Conservation (phyloP, 1,140 invertebrate genomes). For the Triops cancriformis region DNA sequence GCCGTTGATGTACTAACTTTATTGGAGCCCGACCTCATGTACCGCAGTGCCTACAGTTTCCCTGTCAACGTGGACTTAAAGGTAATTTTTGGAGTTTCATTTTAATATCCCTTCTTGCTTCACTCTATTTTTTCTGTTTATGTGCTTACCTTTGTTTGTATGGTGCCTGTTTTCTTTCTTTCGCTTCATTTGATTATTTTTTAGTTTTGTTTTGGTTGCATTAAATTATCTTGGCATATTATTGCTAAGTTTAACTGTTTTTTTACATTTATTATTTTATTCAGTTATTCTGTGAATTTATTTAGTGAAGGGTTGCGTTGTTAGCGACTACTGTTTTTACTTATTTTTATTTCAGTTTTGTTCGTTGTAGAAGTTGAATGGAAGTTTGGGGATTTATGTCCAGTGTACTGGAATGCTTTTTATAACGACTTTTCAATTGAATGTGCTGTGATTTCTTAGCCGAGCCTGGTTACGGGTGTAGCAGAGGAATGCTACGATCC, state of each 20-base stretch:
- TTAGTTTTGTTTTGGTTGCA: background rate
- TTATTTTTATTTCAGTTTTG: background rate
- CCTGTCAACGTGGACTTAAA: slow-evolving; percentile 40
- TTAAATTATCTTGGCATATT: too few relatives aligned
- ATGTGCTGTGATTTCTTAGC: background rate
- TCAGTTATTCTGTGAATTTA: background rate
- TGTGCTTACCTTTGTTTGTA: background rate
- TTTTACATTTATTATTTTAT: background rate
- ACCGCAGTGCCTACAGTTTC: slow-evolving; percentile 59
- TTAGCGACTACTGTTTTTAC: background rate
- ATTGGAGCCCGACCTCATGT: slow-evolving; percentile 52
- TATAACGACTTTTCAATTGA: background rate
- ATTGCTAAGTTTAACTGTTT: too few relatives aligned
- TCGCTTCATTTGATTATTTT: background rate
- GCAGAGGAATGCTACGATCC: slow-evolving; percentile 53
- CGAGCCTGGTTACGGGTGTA: slow-evolving; percentile 16
- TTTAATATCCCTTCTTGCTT: background rate
- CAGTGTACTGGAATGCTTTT: background rate
- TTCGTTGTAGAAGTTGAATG: background rate
- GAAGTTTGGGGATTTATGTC: background rate
- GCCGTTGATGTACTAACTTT: slow-evolving; percentile 60
- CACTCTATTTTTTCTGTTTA: background rate
- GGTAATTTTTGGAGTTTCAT: background rate
- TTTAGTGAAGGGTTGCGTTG: background rate
- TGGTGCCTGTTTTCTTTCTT: background rate